Base-by-base conservation (phyloP, 2,113 vertebrate species). In the Girardinichthys multiradiatus region DNA sequence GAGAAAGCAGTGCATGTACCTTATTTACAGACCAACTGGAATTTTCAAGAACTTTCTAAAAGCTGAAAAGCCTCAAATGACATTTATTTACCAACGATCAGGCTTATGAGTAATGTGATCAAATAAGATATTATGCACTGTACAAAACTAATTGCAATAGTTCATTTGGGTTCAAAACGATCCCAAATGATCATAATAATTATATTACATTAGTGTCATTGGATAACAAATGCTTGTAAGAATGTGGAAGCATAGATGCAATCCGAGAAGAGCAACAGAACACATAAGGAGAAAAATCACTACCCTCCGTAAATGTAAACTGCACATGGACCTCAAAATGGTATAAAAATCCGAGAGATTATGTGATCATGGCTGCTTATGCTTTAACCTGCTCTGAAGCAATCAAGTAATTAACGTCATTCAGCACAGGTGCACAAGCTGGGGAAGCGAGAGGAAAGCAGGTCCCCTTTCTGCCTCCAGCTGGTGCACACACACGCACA, bases 361-460 rank as follows among this genome's bases (percentile, higher is more conserved):
- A 70, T 82, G 54, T 51, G 37, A 72, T 79, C 35, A 72, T 10
- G 11, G 60, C 70, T 24, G 35, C 71, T 51, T 83, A 78, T 69
- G 76, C 63, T 80, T 86, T 79, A 78, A 86, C 81, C 80, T 81
- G 67, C 74, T 85, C 75, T 73, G 64, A 88, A 76, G 78, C 84
- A 86, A 63, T 84, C 74, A 64, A 79, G 72, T 80, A 85, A 70
- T 86, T 85, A 78, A 80, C 80, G 59, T 83, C 61, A 70, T 79
- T 76, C 61, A 35, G 80, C 86, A 30, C 86, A 89, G 86, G 87
- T 87, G 81, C 87, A 80, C 79, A 84, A 86, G 82, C 87, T 76
- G 80, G 69, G 65, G 19, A 13, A 48, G 71, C 51, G n/a, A 68
- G 68, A 78, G 42, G 51, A 77, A 74, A 63, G 59, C 39, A 24